Evolutionary conservation across 2,797 vertebrate species (phyloP), one percentile per base, ranked within the genome.

Genomic region (Peromyscus aztecus): DNA sequence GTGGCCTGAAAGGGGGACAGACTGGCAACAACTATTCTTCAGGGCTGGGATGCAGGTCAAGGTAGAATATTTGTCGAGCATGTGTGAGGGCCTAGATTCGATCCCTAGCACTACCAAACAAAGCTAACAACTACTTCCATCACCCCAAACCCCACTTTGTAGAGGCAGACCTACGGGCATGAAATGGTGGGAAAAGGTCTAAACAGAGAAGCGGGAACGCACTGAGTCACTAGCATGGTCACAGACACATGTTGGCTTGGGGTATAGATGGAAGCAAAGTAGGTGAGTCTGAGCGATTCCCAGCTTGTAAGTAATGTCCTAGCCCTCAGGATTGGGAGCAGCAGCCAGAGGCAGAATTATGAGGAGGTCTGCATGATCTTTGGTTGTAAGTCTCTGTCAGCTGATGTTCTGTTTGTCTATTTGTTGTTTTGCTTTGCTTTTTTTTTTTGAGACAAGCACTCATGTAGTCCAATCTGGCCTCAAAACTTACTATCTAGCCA

Each of bases 171-270:
- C 3, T 4, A 34, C 8, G 19, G 12, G 69, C 65, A 19, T 29
- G 7, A 7, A 19, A 65, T 12, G 92, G 61, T 1, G 9, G 55
- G 5, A 40, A 73, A 55, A 31, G 61, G 55, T 43, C 2, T 31
- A 16, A 31, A 8, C 4, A 82, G 14, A 27, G 16, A 37, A 73
- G 29, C 0, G 0, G 4, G 29, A 71, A 61, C 77, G 67, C 7
- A 8, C 0, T 1, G n/a, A 29, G 23, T 69, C 4, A 8, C 43
- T 14, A 9, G 9, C n/a, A 43, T 11, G 80, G 75, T 13, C 43
- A 29, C 0, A 31, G 19, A 76, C 1, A 0, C 2, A 0, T 40
- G 46, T 40, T 21, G 55, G 49, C 46, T 4, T 8, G 21, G 4
- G 19, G n/a, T 43, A 55, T 0, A 14, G 57, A 7, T 10, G 10